Base-by-base conservation (phyloP, 2,797 vertebrate species). In the Phataginus tetradactyla region DNA sequence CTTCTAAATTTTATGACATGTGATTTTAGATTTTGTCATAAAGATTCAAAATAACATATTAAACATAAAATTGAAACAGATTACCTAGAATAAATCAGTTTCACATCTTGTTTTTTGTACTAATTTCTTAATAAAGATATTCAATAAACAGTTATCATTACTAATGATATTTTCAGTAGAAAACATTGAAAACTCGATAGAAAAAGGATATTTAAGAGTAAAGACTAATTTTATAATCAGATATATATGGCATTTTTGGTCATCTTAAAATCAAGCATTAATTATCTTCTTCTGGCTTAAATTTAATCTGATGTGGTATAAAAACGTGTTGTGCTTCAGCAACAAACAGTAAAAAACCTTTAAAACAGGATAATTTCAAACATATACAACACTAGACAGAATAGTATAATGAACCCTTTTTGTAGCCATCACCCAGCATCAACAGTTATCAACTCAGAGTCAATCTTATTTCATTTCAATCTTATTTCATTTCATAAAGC, bases 21-120 rank as follows among this genome's bases (percentile, higher is more conserved):
- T 68, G 23, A 64, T 86, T 94, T 93, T 49, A 88, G 90, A 59
- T 90, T 95, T 85, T 94, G 32, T 77, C 87, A 61, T 32, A 69
- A 86, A 72, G 18, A 61, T 77, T 80, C 37, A 88, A 90, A 83
- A 71, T 91, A 21, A 91, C 29, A 80, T 66, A 64, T 91, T 5
- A 75, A 61, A 75, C 18, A 66, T 61, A 93, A 90, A 90, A 69
- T 68, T 83, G 25, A 85, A 91, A 85, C 69, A 92, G 71, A 53
- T 79, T 45, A 92, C 85, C 29, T 72, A 45, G 7, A 72, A 68
- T 72, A 84, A 86, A 17, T 51, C 17, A 84, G 14, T 87, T 94
- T 68, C 92, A 11, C 15, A 27, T 64, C 51, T 86, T 92, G 8
- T 51, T 37, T 92, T 93, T 86, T 85, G 2, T 69, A 63, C 49